These are phyloP conservation scores for Hyles euphorbiae DNA, from an alignment of 1,140 invertebrate species.

Conservation along the genomic window DNA sequence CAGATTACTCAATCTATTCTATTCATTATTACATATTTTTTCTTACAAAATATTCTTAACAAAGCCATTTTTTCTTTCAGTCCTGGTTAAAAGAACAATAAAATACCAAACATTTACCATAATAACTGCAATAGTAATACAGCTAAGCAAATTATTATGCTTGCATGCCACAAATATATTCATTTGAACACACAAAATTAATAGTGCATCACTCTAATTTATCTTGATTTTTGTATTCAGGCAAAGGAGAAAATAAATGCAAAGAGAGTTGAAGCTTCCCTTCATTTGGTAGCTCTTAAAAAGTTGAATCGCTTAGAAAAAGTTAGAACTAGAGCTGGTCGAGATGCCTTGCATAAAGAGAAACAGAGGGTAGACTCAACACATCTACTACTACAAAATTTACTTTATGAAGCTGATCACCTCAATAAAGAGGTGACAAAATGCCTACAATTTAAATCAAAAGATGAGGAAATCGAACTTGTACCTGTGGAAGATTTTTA, in stretches of 20 bases:
- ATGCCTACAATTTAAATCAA: slow-evolving; percentile 95
- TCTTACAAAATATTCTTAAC: too few relatives aligned
- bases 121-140: too few relatives aligned
- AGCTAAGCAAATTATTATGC: too few relatives aligned
- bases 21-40: too few relatives aligned
- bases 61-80: too few relatives aligned
- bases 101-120: too few relatives aligned
- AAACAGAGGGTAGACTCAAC: slow-evolving; percentile 93
- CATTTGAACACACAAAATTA: too few relatives aligned
- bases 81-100: too few relatives aligned
- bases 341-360: slow-evolving; percentile 86
- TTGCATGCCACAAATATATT: too few relatives aligned
- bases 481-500: slow-evolving; percentile 91
- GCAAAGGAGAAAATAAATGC: slow-evolving; percentile 79
- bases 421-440: slow-evolving; percentile 95
- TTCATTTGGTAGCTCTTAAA: slow-evolving; percentile 88
- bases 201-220: too few relatives aligned
- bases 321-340: slow-evolving; percentile 85
- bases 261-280: slow-evolving; percentile 81
- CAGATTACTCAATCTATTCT: too few relatives aligned
- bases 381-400: slow-evolving; percentile 94
- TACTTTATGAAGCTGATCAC: slow-evolving; percentile 96
- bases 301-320: slow-evolving; percentile 95
- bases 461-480: slow-evolving; percentile 94
- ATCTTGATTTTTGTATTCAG: slow-evolving; percentile 52